A percentile compares a stretch with the other conserved stretches of the same genome.
Evolutionary conservation across 2,113 vertebrate genomes (phyloP).

Genomic region (Camarhynchus parvulus): DNA sequence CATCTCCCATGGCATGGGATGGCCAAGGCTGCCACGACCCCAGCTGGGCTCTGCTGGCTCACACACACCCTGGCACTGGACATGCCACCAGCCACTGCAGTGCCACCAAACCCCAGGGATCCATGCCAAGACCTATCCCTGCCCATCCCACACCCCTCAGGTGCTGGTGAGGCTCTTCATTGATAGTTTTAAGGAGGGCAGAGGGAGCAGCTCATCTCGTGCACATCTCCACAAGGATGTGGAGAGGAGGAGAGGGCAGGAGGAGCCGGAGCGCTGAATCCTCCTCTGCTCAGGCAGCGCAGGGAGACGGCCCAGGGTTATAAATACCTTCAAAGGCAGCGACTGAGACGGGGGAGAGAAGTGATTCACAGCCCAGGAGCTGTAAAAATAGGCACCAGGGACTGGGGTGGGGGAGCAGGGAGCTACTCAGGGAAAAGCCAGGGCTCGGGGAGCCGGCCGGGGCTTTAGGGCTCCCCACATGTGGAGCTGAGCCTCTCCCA

Average conservation of each 20-base stretch:
- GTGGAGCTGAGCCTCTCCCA: background rate
- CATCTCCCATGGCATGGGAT: rapidly evolving
- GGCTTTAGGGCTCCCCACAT: rapidly evolving
- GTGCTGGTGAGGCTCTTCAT: rapidly evolving
- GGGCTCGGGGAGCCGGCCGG: rapidly evolving
- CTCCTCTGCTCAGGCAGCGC: background rate
- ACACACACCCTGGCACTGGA: background rate
- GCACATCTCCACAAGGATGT: background rate
- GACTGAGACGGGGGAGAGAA: background rate
- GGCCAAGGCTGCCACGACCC: background rate
- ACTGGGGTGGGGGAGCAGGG: background rate
- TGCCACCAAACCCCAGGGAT: background rate
- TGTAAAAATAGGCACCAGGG: slow-evolving; percentile 5
- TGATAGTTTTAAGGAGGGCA: background rate
- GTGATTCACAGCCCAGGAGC: slow-evolving; percentile 25
- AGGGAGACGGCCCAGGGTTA: background rate
- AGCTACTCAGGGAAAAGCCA: background rate
- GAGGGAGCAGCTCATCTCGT: background rate
- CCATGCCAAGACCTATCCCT: rapidly evolving
- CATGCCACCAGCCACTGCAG: background rate
- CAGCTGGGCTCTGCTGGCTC: background rate
- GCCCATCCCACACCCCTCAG: background rate
- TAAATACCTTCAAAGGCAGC: slow-evolving; percentile 60
- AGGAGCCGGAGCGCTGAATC: background rate
- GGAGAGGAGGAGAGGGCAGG: background rate